Base-by-base conservation (phyloP, 1,140 invertebrate species). In the Nylanderia fulva region DNA sequence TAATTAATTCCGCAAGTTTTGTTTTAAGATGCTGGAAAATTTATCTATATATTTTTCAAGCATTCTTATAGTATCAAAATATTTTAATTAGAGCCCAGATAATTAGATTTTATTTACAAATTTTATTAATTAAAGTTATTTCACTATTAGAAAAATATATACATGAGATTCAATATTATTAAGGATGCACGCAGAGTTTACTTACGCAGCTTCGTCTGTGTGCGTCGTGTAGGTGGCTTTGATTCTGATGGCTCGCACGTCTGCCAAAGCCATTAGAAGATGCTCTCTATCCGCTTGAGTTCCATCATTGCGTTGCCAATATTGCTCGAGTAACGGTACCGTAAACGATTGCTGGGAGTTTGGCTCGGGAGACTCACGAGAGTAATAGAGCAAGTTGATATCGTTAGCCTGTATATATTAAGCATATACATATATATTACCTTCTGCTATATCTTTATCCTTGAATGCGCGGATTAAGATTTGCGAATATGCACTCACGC, bases 201-300 rank as follows among this genome's bases (percentile, higher is more conserved):
- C 96, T 96, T 95, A 97, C 96, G 97, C 96, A 1, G 97, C 97
- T 93, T 98, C 96, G 79, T 96, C 95, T 7, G 97, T 97, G 84
- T 97, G 96, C 0, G 96, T 97, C 0, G 98, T 98, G 92, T 99
- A 99, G 0, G 98, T 98, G 2, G 98, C 99, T 93, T 99, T 98
- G 72, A 99, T 98, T 74, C 98, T 96, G 87, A 99, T 98, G 11
- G 96, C 96, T 90, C 98, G 96, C 9, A 99, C 93, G 92, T 99
- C 97, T 83, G 98, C 98, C 52, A 99, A 94, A 0, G 98, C 98
- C 97, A 99, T 98, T 29, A 99, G 95, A 58, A 99, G 95, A 93
- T 99, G 97, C 92, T 99, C 98, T 15, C 99, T 96, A 80, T 98
- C 97, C 6, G 97, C 96, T 63, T 95, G 94, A 64, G 97, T 96